phyloP scores from a whole-genome alignment of 2,888 invertebrate genomes.

The Pseudanteris insignis region DNA sequence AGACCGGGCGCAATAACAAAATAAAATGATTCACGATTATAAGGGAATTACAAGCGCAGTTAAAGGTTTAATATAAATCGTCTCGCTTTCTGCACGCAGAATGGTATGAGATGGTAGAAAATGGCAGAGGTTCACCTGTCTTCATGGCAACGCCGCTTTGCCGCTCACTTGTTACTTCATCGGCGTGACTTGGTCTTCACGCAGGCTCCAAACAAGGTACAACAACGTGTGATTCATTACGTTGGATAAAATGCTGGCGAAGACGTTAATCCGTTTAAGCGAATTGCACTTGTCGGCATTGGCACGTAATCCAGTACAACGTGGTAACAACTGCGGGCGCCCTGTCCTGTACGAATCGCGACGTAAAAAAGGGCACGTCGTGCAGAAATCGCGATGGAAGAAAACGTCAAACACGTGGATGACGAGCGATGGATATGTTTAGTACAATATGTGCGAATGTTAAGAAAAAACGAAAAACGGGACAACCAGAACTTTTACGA shows the following conservation, averaged over 20 bases:
- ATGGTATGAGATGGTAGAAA: constrained; percentile 3
- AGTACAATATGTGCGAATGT: too few relatives aligned
- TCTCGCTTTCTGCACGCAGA: too few relatives aligned
- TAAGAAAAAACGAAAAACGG: too few relatives aligned
- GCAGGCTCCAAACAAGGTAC: constrained; percentile 58
- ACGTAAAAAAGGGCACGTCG: too few relatives aligned
- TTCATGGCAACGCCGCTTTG: constrained; percentile 66
- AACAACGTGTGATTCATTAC: constrained; percentile 55
- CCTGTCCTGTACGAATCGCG: too few relatives aligned
- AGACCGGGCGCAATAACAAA: too few relatives aligned
- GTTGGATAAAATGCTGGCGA: neutral
- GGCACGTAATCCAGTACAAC: neutral
- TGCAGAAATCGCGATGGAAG: too few relatives aligned
- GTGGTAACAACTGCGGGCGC: neutral
- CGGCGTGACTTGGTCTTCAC: constrained; percentile 59
- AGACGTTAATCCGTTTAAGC: neutral
- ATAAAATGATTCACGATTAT: too few relatives aligned
- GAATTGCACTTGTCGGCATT: too few relatives aligned
- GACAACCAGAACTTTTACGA: constrained; percentile 8
- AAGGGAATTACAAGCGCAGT: neutral
- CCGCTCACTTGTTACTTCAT: constrained; percentile 67
- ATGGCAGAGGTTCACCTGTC: constrained; percentile 64
- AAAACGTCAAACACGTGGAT: neutral
- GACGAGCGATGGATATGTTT: neutral
- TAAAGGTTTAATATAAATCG: too few relatives aligned